Conservation (phyloP, 2,113 vertebrate species). For the Epinephelus lanceolatus region DNA sequence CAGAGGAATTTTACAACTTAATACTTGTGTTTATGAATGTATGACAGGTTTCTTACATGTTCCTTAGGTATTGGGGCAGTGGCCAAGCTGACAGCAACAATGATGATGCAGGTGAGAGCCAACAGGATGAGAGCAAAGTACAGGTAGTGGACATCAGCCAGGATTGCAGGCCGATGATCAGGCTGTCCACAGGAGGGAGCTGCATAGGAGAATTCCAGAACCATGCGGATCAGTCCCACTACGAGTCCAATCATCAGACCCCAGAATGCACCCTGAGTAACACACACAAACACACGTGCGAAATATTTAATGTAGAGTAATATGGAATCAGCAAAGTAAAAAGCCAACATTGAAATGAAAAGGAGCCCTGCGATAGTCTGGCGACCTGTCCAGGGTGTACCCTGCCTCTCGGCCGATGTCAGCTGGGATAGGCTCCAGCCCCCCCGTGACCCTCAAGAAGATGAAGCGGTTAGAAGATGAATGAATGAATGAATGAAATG, state of each 20-base stretch:
- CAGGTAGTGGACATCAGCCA: constrained; percentile 93
- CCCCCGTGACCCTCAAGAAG: too few species aligned
- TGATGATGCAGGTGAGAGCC: constrained; percentile 83
- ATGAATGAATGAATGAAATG: too few species aligned
- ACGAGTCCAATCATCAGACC: constrained; percentile 91
- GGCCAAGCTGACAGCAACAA: constrained; percentile 85
- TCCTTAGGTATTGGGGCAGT: constrained; percentile 88
- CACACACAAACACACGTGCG: constrained; percentile 23
- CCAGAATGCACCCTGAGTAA: constrained; percentile 96
- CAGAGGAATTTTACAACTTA: too few species aligned
- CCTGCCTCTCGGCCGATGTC: too few species aligned
- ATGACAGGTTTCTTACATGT: constrained; percentile 82
- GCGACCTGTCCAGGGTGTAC: too few species aligned
- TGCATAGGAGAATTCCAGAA: constrained; percentile 89
- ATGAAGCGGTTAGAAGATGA: too few species aligned
- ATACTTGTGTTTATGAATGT: neutral
- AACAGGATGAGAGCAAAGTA: constrained; percentile 94
- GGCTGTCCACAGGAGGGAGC: constrained; percentile 89
- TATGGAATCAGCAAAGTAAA: too few species aligned
- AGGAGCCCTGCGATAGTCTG: too few species aligned
- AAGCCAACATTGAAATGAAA: too few species aligned
- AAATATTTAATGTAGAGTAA: too few species aligned
- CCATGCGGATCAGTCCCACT: constrained; percentile 87
- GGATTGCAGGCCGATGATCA: constrained; percentile 87
- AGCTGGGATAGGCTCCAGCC: too few species aligned